These are phyloP conservation scores for Bolinopsis microptera DNA, from an alignment of 37 sponge, comb jelly and placozoan species.

Conservation along the genomic window DNA sequence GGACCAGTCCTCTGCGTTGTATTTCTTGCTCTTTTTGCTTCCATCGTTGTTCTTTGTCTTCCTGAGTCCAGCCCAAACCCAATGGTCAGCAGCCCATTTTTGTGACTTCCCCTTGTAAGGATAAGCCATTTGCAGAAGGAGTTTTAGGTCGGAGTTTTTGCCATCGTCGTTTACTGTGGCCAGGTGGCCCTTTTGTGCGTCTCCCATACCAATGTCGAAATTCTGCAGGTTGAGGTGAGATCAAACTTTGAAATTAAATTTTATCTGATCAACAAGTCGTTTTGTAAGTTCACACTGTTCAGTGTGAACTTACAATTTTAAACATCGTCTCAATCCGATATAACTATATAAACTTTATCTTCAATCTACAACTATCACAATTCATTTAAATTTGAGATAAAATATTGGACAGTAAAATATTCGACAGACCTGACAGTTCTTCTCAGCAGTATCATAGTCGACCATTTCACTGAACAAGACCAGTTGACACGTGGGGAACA, in stretches of 20 bases:
- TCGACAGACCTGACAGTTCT: neutral
- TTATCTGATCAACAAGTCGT: too few relatives aligned
- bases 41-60: constrained; percentile 22
- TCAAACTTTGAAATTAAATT: neutral
- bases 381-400: too few relatives aligned
- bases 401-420: too few relatives aligned
- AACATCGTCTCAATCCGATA: too few relatives aligned
- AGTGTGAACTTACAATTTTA: too few relatives aligned
- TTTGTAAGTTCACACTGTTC: too few relatives aligned
- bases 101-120: neutral
- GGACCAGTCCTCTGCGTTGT: constrained; percentile 5
- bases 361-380: too few relatives aligned
- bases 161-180: constrained; percentile 38
- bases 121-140: constrained; percentile 31
- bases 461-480: constrained; percentile 12
- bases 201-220: neutral
- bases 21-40: neutral
- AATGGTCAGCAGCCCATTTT: constrained; percentile 40
- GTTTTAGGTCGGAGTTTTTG: constrained; percentile 11
- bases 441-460: constrained; percentile 35
- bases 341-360: too few relatives aligned
- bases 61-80: constrained; percentile 64
- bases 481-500: constrained; percentile 41
- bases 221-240: neutral
- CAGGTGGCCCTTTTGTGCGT: neutral